Evolutionary conservation across 2,797 vertebrate genomes (phyloP).

Genomic region (Myripristis murdjan): DNA sequence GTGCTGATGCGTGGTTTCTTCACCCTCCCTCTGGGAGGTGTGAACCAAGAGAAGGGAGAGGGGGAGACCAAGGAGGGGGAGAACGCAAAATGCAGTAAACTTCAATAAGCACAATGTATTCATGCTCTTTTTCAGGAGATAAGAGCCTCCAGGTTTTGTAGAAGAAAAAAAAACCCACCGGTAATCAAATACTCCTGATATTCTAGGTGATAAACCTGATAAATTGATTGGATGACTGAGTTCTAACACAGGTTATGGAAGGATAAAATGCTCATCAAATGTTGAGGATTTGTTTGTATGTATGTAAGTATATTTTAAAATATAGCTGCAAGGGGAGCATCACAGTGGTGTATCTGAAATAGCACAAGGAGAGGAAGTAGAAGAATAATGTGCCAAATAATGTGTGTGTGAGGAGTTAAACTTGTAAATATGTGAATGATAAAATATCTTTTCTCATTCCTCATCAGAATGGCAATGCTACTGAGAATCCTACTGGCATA

Average conservation of each 20-base stretch:
- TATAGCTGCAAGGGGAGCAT: constrained; percentile 45
- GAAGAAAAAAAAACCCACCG: constrained; percentile 32
- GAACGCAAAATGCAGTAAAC: constrained; percentile 52
- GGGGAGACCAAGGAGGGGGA: constrained; percentile 46
- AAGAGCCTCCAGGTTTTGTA: constrained; percentile 27
- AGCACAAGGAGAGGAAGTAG: constrained; percentile 27
- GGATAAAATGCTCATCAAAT: constrained; percentile 49
- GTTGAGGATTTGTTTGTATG: constrained; percentile 58
- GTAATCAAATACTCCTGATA: constrained; percentile 22
- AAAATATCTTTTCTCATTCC: constrained; percentile 45
- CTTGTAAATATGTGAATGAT: constrained; percentile 34
- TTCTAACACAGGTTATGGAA: constrained; percentile 34
- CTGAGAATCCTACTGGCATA: constrained; percentile 61
- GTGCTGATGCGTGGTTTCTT: constrained; percentile 72
- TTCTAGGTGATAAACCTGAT: constrained; percentile 27
- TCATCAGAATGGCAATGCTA: constrained; percentile 40
- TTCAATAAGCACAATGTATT: constrained; percentile 52
- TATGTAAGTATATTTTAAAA: constrained; percentile 42
- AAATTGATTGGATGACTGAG: constrained; percentile 43
- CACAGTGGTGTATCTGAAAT: constrained; percentile 16
- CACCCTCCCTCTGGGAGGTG: constrained; percentile 76
- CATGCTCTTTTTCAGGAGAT: constrained; percentile 38
- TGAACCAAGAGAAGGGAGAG: constrained; percentile 55
- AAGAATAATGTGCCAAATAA: constrained; percentile 19
- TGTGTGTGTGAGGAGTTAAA: constrained; percentile 27